Percentiles rank a stretch among this genome's conserved stretches.
These are phyloP conservation scores for Glandiceps talaboti DNA, from an alignment of 53 echinoderm and acorn worm species.

Conservation along the genomic window DNA sequence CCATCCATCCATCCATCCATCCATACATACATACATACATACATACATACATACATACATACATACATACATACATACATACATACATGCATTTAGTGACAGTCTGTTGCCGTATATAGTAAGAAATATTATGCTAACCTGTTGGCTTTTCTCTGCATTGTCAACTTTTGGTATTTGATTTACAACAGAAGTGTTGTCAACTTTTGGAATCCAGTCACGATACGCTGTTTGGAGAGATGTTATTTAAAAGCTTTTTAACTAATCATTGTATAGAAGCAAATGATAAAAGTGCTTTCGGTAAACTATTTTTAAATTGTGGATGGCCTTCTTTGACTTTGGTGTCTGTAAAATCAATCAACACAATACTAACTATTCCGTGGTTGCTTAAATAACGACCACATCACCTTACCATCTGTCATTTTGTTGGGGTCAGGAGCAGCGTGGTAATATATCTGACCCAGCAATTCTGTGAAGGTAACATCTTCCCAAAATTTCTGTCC, in stretches of 20 bases:
- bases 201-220: slow-evolving; percentile 63
- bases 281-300: too few relatives aligned
- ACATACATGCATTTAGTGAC: too few relatives aligned
- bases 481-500: slow-evolving; percentile 95
- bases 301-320: too few relatives aligned
- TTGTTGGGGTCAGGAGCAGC: slow-evolving; percentile 61
- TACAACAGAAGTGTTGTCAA: slow-evolving; percentile 45
- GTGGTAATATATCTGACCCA: slow-evolving; percentile 76
- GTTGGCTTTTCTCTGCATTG: not conserved
- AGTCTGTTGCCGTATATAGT: too few relatives aligned
- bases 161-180: not conserved
- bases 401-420: slow-evolving; percentile 55
- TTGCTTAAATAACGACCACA: not conserved
- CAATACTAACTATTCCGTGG: not conserved
- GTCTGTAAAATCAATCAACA: not conserved
- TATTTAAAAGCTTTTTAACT: too few relatives aligned
- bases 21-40: too few relatives aligned
- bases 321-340: too few relatives aligned
- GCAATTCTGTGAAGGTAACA: slow-evolving; percentile 64
- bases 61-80: too few relatives aligned
- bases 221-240: too few relatives aligned
- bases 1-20: too few relatives aligned
- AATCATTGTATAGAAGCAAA: too few relatives aligned
- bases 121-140: not conserved
- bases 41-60: too few relatives aligned